Evolutionary conservation across 2,113 vertebrate genomes (phyloP).

Genomic region (Copsychus sechellarum): DNA sequence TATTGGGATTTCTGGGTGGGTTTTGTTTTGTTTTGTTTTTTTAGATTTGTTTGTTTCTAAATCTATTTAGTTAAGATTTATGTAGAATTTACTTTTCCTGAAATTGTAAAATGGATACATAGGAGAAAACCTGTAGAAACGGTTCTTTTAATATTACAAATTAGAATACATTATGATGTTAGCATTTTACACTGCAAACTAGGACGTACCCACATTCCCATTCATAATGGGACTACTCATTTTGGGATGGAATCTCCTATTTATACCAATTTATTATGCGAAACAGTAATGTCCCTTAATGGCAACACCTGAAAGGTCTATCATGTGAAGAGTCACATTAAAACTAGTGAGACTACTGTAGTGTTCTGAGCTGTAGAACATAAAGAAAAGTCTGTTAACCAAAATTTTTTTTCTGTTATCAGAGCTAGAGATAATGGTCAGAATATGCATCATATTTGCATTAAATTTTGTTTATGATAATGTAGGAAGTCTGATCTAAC

Average conservation of each 20-base stretch:
- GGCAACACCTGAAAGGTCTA: background rate
- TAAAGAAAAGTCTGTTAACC: background rate
- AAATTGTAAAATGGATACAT: background rate
- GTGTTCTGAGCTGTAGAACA: background rate
- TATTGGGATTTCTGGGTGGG: background rate
- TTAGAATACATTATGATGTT: background rate
- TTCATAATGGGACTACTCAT: background rate
- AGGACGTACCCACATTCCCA: accelerated
- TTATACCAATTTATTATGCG: background rate
- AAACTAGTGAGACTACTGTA: background rate
- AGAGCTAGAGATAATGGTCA: background rate
- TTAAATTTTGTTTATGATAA: background rate
- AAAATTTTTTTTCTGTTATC: background rate
- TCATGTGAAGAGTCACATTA: background rate
- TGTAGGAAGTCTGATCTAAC: background rate
- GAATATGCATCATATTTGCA: background rate
- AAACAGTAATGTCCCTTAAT: background rate
- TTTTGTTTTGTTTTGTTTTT: background rate
- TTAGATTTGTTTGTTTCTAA: background rate
- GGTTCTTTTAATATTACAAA: background rate
- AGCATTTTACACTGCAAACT: background rate
- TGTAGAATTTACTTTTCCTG: background rate
- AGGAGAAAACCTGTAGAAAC: background rate
- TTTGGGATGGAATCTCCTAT: background rate
- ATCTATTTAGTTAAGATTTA: background rate